phyloP scores from a whole-genome alignment of 2,113 vertebrate genomes.

The Serinus canaria region DNA sequence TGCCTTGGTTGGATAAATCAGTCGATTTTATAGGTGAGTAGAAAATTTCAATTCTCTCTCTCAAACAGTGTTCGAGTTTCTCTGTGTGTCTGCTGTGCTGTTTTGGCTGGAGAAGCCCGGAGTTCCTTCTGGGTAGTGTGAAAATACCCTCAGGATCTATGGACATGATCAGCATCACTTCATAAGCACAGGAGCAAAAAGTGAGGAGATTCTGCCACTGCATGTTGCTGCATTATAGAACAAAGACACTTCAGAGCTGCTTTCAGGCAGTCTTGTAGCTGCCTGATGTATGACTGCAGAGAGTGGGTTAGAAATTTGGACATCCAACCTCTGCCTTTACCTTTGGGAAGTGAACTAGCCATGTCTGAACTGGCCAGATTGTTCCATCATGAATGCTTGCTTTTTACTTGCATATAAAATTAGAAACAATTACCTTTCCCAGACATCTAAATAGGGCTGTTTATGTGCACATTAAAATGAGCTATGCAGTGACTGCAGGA shows the following conservation, averaged over 20 bases:
- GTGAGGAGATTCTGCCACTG: not conserved
- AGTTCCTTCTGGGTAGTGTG: not conserved
- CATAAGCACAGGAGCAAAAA: not conserved
- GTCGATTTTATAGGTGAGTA: slow-evolving; percentile 94
- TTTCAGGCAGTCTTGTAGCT: not conserved
- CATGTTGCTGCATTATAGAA: not conserved
- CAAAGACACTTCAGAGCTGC: not conserved
- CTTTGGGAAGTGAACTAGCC: not conserved
- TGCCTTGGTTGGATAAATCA: slow-evolving; percentile 94
- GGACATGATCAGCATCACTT: not conserved
- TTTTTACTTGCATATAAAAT: not conserved
- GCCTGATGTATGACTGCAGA: not conserved
- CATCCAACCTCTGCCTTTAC: not conserved
- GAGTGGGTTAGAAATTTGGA: not conserved
- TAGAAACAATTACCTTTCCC: not conserved
- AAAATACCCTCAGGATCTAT: not conserved
- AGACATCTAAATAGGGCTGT: not conserved
- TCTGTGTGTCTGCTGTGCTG: not conserved
- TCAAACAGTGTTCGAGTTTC: not conserved
- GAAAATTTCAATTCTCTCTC: not conserved
- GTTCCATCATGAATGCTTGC: not conserved
- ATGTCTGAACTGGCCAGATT: not conserved
- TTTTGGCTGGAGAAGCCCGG: not conserved
- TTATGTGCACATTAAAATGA: not conserved
- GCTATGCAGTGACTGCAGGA: not conserved